phyloP scores from a whole-genome alignment of 2,113 vertebrate genomes.

The Python bivittatus region DNA sequence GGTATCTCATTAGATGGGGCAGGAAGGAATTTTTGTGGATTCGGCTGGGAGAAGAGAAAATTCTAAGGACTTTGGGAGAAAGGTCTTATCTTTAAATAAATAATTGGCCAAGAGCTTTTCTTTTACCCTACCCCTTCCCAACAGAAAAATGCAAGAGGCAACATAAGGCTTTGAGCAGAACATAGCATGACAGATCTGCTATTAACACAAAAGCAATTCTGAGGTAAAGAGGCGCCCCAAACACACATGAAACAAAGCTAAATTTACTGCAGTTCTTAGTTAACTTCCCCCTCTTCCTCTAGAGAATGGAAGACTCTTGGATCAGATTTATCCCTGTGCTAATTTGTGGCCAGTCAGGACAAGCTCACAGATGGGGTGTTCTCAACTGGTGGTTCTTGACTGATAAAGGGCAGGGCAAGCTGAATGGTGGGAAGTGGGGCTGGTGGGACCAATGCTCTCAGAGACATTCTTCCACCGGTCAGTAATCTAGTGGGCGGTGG shows the following conservation, averaged over 20 bases:
- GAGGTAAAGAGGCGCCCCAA: neutral
- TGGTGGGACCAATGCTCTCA: neutral
- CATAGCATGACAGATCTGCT: neutral
- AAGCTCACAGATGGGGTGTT: neutral
- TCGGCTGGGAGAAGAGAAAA: neutral
- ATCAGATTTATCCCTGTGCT: neutral
- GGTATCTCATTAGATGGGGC: neutral
- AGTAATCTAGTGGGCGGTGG: neutral
- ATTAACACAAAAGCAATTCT: neutral
- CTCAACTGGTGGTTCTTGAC: neutral
- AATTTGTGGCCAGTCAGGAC: neutral
- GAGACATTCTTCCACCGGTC: neutral
- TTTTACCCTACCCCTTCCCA: neutral
- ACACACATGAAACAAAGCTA: neutral
- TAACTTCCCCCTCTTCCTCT: neutral
- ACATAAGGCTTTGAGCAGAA: neutral
- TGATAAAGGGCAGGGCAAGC: neutral
- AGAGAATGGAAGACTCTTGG: neutral
- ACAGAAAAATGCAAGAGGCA: neutral
- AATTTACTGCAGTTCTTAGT: neutral
- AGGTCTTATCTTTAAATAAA: neutral
- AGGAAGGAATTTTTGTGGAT: neutral
- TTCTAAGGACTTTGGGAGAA: neutral
- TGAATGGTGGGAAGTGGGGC: neutral
- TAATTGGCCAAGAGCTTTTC: neutral